These are phyloP conservation scores for Netelia fuscicornis DNA, from an alignment of 2,888 invertebrate species.

Conservation along the genomic window DNA sequence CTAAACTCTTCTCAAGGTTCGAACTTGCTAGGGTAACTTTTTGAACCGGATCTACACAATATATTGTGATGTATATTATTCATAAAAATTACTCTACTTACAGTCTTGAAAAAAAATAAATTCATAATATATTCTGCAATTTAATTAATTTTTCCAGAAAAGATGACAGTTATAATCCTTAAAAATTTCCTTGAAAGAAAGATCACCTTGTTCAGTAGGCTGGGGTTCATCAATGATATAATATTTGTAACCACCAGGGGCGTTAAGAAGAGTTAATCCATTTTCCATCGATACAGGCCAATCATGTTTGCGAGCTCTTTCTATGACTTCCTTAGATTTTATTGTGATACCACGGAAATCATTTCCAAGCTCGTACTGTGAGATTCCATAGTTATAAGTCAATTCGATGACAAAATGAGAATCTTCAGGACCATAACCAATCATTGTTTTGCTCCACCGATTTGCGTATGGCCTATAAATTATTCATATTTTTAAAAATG, in stretches of 20 bases:
- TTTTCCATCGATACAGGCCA: conserved; percentile 91
- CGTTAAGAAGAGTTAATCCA: conserved; percentile 88
- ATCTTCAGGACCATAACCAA: conserved; percentile 98
- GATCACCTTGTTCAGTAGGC: conserved; percentile 88
- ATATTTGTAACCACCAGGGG: conserved; percentile 97
- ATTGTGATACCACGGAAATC: conserved; percentile 96
- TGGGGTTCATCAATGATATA: conserved; percentile 91
- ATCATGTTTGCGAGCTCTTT: conserved; percentile 89
- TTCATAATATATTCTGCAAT: too few species aligned
- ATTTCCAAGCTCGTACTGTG: conserved; percentile 94
- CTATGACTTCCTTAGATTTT: conserved; percentile 91
- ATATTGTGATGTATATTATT: neutral
- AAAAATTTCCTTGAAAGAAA: conserved; percentile 2
- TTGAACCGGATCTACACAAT: conserved; percentile 90
- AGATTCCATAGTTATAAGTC: conserved; percentile 98
- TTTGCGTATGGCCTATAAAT: conserved; percentile 95
- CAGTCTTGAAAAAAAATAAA: neutral
- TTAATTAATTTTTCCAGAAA: neutral
- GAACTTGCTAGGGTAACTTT: conserved; percentile 93
- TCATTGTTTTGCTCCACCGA: conserved; percentile 99
- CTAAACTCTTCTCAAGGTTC: conserved; percentile 90
- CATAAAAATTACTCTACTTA: neutral
- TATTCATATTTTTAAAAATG: neutral
- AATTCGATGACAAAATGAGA: conserved; percentile 97
- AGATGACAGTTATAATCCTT: neutral